Conservation (phyloP, 2,888 invertebrate genomes). For the Stenodera caucasica region DNA sequence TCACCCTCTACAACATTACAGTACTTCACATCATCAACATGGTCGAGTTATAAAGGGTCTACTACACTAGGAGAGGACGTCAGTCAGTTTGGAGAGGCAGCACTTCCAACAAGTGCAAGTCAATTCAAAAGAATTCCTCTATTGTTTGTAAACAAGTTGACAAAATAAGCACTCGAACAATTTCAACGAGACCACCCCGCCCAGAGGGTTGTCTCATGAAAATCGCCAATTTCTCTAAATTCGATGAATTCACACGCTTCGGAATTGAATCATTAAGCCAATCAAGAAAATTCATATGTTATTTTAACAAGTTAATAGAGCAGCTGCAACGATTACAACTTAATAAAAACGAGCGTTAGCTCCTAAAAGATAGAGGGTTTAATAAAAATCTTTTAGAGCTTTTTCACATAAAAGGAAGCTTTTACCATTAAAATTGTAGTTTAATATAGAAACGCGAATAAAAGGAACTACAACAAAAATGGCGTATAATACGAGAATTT, state of each 20-base stretch:
- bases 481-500: not conserved
- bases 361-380: not conserved
- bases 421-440: constrained; percentile 4
- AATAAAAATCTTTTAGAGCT: constrained; percentile 1
- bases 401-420: not conserved
- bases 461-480: not conserved
- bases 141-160: not conserved
- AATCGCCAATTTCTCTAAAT: no score
- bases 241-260: no score
- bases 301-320: constrained; percentile 3
- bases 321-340: not conserved
- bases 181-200: no score
- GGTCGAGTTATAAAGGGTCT: not conserved
- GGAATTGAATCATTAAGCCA: not conserved
- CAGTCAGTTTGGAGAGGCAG: not conserved
- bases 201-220: no score
- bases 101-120: not conserved
- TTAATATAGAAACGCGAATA: not conserved
- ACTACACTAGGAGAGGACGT: not conserved
- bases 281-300: not conserved
- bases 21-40: not conserved
- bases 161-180: not conserved
- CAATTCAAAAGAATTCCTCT: not conserved
- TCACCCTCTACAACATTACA: not conserved
- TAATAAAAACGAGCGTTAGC: not conserved